Percentiles rank a stretch among this genome's conserved stretches.
phyloP scores from a whole-genome alignment of 2,888 invertebrate species.

The Cyrtodaria siliqua region DNA sequence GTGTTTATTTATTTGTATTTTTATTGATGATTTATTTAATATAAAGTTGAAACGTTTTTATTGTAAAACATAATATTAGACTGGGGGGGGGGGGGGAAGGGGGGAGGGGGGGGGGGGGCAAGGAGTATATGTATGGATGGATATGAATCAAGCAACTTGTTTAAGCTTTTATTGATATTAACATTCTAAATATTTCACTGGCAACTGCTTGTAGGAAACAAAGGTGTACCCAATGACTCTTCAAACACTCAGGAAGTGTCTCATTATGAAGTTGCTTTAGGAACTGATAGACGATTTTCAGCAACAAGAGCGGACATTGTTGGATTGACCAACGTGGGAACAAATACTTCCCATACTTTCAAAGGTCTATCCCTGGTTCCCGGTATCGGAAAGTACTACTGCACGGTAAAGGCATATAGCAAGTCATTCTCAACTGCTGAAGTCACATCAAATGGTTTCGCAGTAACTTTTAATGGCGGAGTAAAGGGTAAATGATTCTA shows the following conservation, averaged over 20 bases:
- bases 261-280: slow-evolving; percentile 72
- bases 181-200: no score
- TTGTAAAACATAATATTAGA: no score
- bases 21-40: no score
- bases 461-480: slow-evolving; percentile 67
- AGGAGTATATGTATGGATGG: no score
- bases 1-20: no score
- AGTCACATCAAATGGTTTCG: slow-evolving; percentile 73
- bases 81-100: no score
- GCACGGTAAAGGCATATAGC: slow-evolving; percentile 72
- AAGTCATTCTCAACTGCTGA: slow-evolving; percentile 56
- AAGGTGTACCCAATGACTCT: slow-evolving; percentile 27
- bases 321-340: slow-evolving; percentile 69
- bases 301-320: slow-evolving; percentile 71
- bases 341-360: slow-evolving; percentile 68
- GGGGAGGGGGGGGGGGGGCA: no score
- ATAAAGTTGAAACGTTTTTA: no score
- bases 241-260: slow-evolving; percentile 62
- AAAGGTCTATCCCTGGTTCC: slow-evolving; percentile 64
- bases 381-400: slow-evolving; percentile 66
- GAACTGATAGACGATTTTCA: slow-evolving; percentile 73
- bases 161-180: no score
- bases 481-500: slow-evolving; percentile 65
- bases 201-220: slow-evolving; percentile 57
- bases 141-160: no score